Evolutionary conservation across 2,888 invertebrate species (phyloP).

Genomic region (Acanthosepion esculentum): DNA sequence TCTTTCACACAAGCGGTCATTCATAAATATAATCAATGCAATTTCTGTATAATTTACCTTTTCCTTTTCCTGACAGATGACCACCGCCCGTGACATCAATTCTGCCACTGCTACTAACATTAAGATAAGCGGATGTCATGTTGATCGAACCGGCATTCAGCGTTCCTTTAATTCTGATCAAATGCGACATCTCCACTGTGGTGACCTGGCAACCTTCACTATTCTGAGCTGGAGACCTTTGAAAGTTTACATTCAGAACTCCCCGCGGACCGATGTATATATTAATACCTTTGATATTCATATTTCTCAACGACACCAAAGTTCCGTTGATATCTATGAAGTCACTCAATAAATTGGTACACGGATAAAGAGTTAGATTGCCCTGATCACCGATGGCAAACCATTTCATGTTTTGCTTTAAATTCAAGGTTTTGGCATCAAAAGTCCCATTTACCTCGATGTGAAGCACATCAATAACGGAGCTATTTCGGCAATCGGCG

Average conservation of each 20-base stretch:
- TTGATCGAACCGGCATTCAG: conserved; percentile 57
- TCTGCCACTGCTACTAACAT: conserved; percentile 53
- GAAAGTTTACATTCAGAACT: conserved; percentile 55
- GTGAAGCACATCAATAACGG: not conserved
- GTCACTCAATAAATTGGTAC: not conserved
- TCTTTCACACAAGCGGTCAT: not conserved
- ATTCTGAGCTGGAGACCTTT: conserved; percentile 51
- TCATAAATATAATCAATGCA: not conserved
- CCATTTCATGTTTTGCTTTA: not conserved
- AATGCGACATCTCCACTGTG: conserved; percentile 51
- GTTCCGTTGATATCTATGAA: not conserved
- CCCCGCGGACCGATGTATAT: conserved; percentile 47
- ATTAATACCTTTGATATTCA: not conserved
- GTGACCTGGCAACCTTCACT: conserved; percentile 47
- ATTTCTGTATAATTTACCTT: conserved; percentile 54
- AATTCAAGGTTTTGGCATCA: not conserved
- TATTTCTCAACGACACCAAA: not conserved
- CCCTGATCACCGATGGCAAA: not conserved
- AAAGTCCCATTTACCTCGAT: not conserved
- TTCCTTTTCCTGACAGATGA: conserved; percentile 57
- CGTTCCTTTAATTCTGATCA: conserved; percentile 56
- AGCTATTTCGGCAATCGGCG: conserved; percentile 41
- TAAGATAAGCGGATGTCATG: conserved; percentile 50
- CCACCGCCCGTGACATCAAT: conserved; percentile 60
- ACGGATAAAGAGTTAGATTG: not conserved